Conservation (phyloP, 1,140 invertebrate species). For the Drosophila virilis region DNA sequence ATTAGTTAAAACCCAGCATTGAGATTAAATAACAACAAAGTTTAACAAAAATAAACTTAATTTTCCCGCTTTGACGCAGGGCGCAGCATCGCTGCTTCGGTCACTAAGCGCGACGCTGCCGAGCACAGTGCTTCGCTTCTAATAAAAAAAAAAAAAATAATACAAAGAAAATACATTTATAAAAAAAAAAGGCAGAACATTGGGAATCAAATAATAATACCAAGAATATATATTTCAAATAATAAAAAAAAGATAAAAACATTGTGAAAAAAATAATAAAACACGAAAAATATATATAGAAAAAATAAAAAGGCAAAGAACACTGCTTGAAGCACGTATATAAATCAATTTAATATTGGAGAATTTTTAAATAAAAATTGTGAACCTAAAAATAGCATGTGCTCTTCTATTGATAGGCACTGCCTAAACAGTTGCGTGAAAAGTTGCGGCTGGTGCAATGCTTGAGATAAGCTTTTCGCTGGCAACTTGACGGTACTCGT, state of each 20-base stretch:
- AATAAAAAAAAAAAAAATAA: too few species aligned
- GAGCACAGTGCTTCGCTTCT: conserved; percentile 10
- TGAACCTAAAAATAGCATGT: neutral
- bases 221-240: neutral
- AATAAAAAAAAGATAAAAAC: too few species aligned
- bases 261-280: too few species aligned
- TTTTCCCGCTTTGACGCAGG: conserved; percentile 57
- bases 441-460: neutral
- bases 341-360: neutral
- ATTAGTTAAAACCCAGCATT: conserved; percentile 39
- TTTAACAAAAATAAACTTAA: conserved; percentile 43
- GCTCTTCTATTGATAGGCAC: neutral
- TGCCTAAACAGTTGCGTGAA: neutral
- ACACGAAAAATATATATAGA: too few species aligned
- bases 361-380: too few species aligned
- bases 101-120: conserved; percentile 8
- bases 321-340: too few species aligned
- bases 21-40: conserved; percentile 41
- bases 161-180: neutral
- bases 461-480: too few species aligned
- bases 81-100: neutral
- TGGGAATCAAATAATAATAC: neutral
- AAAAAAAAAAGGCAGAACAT: too few species aligned
- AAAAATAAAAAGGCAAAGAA: neutral
- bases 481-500: neutral